Conservation (phyloP, 2,113 vertebrate genomes). For the Buteo buteo region DNA sequence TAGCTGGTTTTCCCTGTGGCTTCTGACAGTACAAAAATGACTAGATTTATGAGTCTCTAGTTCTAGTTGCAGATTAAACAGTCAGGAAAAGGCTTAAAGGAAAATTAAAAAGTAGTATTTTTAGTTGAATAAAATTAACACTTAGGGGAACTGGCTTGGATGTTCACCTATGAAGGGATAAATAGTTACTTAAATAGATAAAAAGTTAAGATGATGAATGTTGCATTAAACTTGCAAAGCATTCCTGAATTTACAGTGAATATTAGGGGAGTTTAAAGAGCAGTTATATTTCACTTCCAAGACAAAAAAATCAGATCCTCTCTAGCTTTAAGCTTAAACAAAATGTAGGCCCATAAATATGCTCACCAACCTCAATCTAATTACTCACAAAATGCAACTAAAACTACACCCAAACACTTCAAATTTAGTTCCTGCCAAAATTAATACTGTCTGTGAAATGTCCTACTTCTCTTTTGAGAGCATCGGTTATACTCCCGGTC, state of each 20-base stretch:
- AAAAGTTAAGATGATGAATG: neutral
- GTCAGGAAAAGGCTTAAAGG: neutral
- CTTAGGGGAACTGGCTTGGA: neutral
- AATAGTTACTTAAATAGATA: conserved; percentile 12
- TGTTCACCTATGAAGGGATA: neutral
- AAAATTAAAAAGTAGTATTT: neutral
- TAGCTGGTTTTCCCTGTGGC: neutral
- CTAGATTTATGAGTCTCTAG: neutral
- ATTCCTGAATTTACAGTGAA: neutral
- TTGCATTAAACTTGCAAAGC: neutral
- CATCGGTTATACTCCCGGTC: neutral
- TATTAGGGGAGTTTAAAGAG: neutral
- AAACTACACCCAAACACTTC: neutral
- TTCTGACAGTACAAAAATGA: neutral
- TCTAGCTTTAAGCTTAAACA: neutral
- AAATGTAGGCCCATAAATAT: neutral
- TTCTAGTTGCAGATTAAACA: neutral
- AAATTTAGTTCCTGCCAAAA: neutral
- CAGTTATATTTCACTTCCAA: neutral
- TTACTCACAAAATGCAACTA: neutral
- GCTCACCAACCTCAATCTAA: neutral
- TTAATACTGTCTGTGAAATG: neutral
- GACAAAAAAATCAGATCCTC: neutral
- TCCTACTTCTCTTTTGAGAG: neutral
- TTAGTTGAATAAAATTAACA: neutral